Percentiles rank a stretch among this genome's conserved stretches.
phyloP scores from a whole-genome alignment of 2,888 invertebrate species.

The Amblyjoppa fuscipennis region DNA sequence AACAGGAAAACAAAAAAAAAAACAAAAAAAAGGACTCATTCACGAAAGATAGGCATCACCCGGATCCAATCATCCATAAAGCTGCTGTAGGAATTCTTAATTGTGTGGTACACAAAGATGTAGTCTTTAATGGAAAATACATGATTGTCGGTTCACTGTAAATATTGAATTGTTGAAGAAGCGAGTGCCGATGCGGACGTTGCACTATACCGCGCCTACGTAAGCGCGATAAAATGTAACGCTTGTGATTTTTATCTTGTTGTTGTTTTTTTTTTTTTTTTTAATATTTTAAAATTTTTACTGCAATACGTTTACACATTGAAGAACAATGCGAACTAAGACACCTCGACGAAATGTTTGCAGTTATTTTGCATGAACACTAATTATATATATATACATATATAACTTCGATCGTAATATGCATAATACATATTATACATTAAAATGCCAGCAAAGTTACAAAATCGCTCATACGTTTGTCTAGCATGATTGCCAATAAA shows the following conservation, averaged over 20 bases:
- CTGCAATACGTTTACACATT: slow-evolving; percentile 27
- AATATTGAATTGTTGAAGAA: slow-evolving; percentile 43
- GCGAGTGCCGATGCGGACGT: slow-evolving; percentile 64
- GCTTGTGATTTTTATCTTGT: slow-evolving; percentile 52
- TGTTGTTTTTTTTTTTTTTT: slow-evolving; percentile 48
- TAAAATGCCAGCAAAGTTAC: slow-evolving; percentile 36
- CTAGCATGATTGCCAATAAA: slow-evolving; percentile 70
- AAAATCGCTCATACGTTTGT: slow-evolving; percentile 52
- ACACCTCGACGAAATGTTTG: slow-evolving; percentile 62
- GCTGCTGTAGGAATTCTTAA: slow-evolving; percentile 45
- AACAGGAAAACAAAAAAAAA: not conserved
- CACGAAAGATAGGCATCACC: slow-evolving; percentile 27
- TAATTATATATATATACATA: slow-evolving; percentile 61
- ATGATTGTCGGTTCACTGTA: slow-evolving; percentile 81
- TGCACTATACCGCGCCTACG: slow-evolving; percentile 57
- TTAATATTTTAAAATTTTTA: slow-evolving; percentile 15
- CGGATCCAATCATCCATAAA: slow-evolving; percentile 57
- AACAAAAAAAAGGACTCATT: not conserved
- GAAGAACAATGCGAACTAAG: slow-evolving; percentile 31
- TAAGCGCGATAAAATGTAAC: slow-evolving; percentile 51
- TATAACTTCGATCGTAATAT: slow-evolving; percentile 57
- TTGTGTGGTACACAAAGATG: slow-evolving; percentile 27
- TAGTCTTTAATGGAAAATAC: slow-evolving; percentile 70
- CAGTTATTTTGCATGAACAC: slow-evolving; percentile 69
- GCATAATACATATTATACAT: slow-evolving; percentile 24